Conservation (phyloP, 2,797 vertebrate genomes). For the Spinus olivaceus region DNA sequence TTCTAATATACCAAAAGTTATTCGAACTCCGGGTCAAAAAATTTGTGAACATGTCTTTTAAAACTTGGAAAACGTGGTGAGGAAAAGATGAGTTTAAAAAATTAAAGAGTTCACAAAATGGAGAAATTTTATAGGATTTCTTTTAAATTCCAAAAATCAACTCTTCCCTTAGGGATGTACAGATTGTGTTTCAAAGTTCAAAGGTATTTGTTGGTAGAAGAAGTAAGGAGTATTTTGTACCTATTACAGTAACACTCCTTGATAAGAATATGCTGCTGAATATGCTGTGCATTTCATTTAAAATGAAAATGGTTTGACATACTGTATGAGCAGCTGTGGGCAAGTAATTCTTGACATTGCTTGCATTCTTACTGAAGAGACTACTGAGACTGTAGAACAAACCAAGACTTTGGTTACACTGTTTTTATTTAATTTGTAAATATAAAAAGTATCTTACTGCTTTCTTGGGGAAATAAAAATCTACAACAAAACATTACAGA, state of each 20-base stretch:
- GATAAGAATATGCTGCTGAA: not conserved
- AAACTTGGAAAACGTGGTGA: not conserved
- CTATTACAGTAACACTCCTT: not conserved
- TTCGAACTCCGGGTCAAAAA: not conserved
- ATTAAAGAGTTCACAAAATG: not conserved
- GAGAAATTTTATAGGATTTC: not conserved
- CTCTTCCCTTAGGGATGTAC: not conserved
- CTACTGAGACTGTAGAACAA: not conserved
- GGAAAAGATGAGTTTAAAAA: not conserved
- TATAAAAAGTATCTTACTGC: not conserved
- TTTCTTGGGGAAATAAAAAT: not conserved
- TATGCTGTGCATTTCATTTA: not conserved
- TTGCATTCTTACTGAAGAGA: not conserved
- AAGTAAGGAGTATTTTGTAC: not conserved
- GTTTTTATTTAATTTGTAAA: not conserved
- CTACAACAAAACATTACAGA: not conserved
- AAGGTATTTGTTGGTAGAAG: not conserved
- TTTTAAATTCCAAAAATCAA: not conserved
- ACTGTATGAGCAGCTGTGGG: not conserved
- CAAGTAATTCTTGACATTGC: not conserved
- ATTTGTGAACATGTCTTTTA: not conserved
- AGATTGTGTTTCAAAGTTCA: not conserved
- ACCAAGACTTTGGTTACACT: not conserved
- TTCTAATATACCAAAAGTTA: not conserved
- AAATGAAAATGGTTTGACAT: not conserved